Evolutionary conservation across 2,113 vertebrate species (phyloP), one percentile per base, ranked within the genome.

Genomic region (Recurvirostra avosetta): DNA sequence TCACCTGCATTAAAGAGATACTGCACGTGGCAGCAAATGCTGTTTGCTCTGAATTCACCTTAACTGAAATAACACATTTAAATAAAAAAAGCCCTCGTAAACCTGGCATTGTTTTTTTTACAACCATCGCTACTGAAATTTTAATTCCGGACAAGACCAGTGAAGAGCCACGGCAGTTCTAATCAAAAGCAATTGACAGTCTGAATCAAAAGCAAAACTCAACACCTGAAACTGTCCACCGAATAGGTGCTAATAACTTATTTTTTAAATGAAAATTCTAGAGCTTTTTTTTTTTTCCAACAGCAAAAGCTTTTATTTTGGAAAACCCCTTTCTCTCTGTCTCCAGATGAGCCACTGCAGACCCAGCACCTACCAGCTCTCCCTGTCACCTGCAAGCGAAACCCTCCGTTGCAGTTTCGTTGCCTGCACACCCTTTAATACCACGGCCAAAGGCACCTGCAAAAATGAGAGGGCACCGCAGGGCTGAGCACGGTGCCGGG

Each of bases 121-220:
- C 29, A 16, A 1, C 21, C 19, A 0, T 40, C 7, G 53, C 58
- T 43, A 32, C 40, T 19, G n/a, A 47, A 49, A 50, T 40, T 59
- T 45, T 22, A 20, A 30, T 71, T 41, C 65, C 0, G 0, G 27
- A 4, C 38, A 47, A 5, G 11, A 4, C 5, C 13, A 0, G 40
- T 1, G 1, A 34, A 40, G 56, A 34, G 56, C 25, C 0, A 1
- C 8, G 16, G 63, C 16, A 9, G 4, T 9, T 36, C 32, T 3
- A 34, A 73, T 8, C 66, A 22, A 34, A 34, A 40, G 40, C 40
- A 47, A 19, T 12, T 10, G 25, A 11, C 15, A 19, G n/a, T 6
- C 41, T 61, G 25, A n/a, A 72, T 22, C 53, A 16, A 61, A 11
- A 38, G 56, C 84, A 66, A 38, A 83, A 32, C 84, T 56, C 66